Percentiles rank a stretch among this genome's conserved stretches.
Evolutionary conservation across 2,888 invertebrate genomes (phyloP).

Genomic region (Dione vanillae): DNA sequence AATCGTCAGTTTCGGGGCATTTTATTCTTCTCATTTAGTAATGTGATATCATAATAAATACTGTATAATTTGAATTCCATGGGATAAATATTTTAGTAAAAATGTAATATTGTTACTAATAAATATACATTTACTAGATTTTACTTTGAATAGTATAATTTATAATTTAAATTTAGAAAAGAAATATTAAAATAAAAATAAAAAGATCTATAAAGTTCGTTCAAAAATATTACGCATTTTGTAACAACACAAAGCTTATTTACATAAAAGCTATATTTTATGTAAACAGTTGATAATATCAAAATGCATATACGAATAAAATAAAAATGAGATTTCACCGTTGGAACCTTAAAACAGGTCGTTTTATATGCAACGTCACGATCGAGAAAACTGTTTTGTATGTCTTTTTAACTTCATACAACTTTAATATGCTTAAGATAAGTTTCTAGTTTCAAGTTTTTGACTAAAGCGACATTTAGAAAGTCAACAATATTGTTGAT

Average conservation of each 20-base stretch:
- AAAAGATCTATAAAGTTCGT: too few species aligned
- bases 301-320: neutral
- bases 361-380: constrained; percentile 27
- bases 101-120: too few species aligned
- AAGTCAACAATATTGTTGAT: too few species aligned
- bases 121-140: too few species aligned
- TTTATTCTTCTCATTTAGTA: neutral
- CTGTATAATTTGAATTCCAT: neutral
- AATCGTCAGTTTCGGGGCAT: constrained; percentile 2
- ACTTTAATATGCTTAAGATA: neutral
- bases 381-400: constrained; percentile 18
- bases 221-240: neutral
- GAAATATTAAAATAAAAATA: too few species aligned
- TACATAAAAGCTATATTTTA: neutral
- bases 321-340: neutral
- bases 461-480: neutral
- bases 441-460: constrained; percentile 2
- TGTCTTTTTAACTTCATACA: constrained; percentile 18
- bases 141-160: too few species aligned
- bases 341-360: constrained; percentile 13
- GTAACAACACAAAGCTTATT: neutral
- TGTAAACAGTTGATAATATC: neutral
- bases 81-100: neutral
- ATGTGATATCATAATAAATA: neutral
- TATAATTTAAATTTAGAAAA: too few species aligned